Evolutionary conservation across 2,113 vertebrate genomes (phyloP), one percentile per base, ranked within the genome.

Genomic region (Drymodes brunneopygia): DNA sequence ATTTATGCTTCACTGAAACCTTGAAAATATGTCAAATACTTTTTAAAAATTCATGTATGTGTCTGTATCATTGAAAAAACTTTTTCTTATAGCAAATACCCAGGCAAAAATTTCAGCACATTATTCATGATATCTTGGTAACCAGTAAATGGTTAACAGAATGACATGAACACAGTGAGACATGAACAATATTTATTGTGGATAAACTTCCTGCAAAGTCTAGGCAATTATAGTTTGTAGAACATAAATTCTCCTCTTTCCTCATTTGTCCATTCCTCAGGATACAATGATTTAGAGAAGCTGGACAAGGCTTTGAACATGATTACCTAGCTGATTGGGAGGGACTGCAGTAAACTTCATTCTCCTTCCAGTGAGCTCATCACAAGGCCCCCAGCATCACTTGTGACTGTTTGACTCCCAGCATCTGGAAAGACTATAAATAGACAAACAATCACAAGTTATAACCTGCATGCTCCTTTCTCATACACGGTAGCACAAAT

Each of bases 391-490:
- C 38, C 53, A 96, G 64, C 53, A 91, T 84, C 82, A 77, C 58
- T 91, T 97, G 79, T 92, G 66, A 85, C 62, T 94, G 50, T 92
- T 92, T 5, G 35, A 70, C 56, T 92, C 44, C 42, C 53, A 92
- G 69, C 47, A 42, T 25, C 73, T 69, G 27, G 28, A 89, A 86
- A 73, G 71, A 61, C 33, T 94, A 95, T 94, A 96, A 96, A 95
- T 74, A 96, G 77, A 81, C 29, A 95, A 95, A 66, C 9, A 75
- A 20, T 17, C 58, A 67, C 35, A 78, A 66, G 58, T 66, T 71
- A 35, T 51, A 79, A 82, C 13, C 44, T 60, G 64, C 21, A 44
- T 64, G 40, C 56, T 94, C n/a, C 31, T 67, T 65, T 81, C 84
- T 38, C 16, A 70, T 44, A 40, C 12, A 22, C 45, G 33, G 31